phyloP scores from a whole-genome alignment of 2,888 invertebrate species.

The Allophyes oxyacanthae region DNA sequence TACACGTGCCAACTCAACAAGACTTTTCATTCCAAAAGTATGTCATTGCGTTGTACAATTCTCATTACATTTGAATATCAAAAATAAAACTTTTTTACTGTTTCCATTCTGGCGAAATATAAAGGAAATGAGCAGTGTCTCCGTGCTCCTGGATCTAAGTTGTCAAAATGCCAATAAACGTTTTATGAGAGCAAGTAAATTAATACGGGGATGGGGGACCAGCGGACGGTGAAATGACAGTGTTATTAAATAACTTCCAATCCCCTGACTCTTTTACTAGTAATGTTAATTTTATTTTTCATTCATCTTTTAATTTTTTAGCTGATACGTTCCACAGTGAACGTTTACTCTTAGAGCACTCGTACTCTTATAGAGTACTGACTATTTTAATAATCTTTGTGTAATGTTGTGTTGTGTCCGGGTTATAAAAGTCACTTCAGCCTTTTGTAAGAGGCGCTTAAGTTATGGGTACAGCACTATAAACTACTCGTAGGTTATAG shows the following conservation, averaged over 20 bases:
- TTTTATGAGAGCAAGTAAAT: constrained; percentile 56
- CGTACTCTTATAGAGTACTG: no score
- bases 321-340: no score
- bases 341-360: no score
- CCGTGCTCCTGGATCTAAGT: constrained; percentile 37
- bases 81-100: constrained; percentile 18
- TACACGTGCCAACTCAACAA: constrained; percentile 7
- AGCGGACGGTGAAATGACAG: constrained; percentile 39
- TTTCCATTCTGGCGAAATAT: constrained; percentile 17
- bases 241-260: constrained; percentile 49
- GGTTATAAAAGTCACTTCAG: no score
- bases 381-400: no score
- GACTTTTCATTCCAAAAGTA: constrained; percentile 8
- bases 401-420: no score
- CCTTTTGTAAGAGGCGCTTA: no score
- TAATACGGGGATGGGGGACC: constrained; percentile 41
- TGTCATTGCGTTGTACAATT: neutral
- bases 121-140: constrained; percentile 28
- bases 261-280: constrained; percentile 30
- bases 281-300: constrained; percentile 1
- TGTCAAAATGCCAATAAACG: constrained; percentile 61
- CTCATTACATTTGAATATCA: neutral
- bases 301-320: neutral
- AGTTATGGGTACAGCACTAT: no score
- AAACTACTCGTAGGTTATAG: no score